These are phyloP conservation scores for Thripadectes ignobilis DNA, from an alignment of 2,797 vertebrate genomes.

Conservation along the genomic window DNA sequence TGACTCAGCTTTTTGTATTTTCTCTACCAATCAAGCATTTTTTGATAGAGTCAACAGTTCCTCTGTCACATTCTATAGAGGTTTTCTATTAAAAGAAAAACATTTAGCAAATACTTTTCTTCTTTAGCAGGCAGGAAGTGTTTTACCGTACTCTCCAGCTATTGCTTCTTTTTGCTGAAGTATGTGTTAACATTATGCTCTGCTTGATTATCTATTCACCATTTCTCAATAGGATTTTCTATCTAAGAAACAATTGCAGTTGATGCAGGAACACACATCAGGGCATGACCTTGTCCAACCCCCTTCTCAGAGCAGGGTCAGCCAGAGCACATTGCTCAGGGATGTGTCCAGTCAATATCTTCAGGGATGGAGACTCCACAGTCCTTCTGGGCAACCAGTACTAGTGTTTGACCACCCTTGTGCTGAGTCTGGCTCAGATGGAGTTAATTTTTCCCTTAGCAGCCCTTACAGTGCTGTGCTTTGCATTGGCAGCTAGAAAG, in stretches of 20 bases:
- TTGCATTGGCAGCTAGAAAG: not conserved
- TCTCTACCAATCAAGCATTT: not conserved
- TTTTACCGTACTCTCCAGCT: not conserved
- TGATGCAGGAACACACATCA: not conserved
- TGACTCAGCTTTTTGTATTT: not conserved
- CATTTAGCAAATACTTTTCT: not conserved
- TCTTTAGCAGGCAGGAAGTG: not conserved
- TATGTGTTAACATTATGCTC: not conserved
- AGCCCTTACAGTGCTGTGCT: not conserved
- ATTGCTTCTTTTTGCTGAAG: not conserved
- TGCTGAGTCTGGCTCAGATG: not conserved
- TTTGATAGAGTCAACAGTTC: not conserved
- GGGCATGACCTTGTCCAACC: not conserved
- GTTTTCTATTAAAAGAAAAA: constrained; percentile 18
- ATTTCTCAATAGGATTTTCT: not conserved
- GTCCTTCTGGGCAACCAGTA: not conserved
- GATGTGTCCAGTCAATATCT: rapidly evolving
- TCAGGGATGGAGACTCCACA: not conserved
- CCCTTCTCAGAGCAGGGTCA: not conserved
- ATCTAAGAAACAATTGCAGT: not conserved
- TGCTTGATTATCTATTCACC: constrained; percentile 5
- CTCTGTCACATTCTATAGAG: not conserved
- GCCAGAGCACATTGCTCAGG: not conserved
- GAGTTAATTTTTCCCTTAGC: not conserved
- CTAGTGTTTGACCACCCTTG: not conserved